Evolutionary conservation across 2,797 vertebrate species (phyloP).

Genomic region (Mormyrus proboscirostris): DNA sequence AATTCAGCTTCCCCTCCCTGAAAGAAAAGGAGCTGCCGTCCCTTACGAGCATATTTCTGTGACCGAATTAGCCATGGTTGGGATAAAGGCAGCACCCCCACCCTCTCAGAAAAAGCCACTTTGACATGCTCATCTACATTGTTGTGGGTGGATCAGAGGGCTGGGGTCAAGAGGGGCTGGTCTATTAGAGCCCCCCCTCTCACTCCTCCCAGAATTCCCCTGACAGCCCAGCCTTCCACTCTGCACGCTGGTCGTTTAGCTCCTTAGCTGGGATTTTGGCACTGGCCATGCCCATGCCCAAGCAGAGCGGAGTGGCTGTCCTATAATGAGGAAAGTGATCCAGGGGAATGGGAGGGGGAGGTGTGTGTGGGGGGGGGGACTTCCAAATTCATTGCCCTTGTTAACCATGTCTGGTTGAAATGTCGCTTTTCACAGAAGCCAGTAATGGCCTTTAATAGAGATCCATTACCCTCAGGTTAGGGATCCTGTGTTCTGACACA

Average conservation of each 20-base stretch:
- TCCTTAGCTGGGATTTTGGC: slow-evolving; percentile 59
- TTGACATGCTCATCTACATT: not conserved
- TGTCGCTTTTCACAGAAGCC: slow-evolving; percentile 63
- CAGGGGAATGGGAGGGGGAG: slow-evolving; percentile 50
- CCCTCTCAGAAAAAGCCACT: slow-evolving; percentile 9
- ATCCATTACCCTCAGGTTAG: slow-evolving; percentile 63
- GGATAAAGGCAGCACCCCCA: not conserved
- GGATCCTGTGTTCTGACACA: slow-evolving; percentile 28
- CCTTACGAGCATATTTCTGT: not conserved
- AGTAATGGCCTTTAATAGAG: slow-evolving; percentile 63
- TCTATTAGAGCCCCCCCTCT: slow-evolving; percentile 34
- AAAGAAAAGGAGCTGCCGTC: not conserved
- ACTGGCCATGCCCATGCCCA: slow-evolving; percentile 36
- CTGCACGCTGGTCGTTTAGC: slow-evolving; percentile 37
- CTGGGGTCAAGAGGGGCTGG: slow-evolving; percentile 29
- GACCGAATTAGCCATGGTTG: slow-evolving; percentile 8
- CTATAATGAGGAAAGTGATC: slow-evolving; percentile 58
- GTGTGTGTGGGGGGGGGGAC: slow-evolving; percentile 46
- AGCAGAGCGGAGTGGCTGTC: slow-evolving; percentile 59
- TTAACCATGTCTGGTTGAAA: slow-evolving; percentile 59
- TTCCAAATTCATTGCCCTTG: slow-evolving; percentile 72
- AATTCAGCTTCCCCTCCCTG: slow-evolving; percentile 43
- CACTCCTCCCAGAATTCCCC: slow-evolving; percentile 40
- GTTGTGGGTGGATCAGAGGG: slow-evolving; percentile 20
- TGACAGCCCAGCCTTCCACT: slow-evolving; percentile 4